Percentiles rank a stretch among this genome's conserved stretches.
phyloP scores from a whole-genome alignment of 2,797 vertebrate species.

The Poecilia gillii region DNA sequence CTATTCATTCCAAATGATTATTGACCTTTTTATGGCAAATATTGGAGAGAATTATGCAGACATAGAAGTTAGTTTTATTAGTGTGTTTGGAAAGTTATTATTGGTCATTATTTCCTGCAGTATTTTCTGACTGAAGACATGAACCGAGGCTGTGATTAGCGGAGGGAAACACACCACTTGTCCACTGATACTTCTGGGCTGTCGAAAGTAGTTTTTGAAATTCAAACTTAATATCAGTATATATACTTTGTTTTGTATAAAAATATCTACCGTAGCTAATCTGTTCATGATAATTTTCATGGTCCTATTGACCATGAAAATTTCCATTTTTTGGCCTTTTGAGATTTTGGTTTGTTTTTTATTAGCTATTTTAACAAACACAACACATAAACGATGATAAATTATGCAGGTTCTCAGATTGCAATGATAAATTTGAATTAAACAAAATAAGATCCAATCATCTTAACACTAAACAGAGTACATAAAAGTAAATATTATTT shows the following conservation, averaged over 20 bases:
- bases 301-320: background rate
- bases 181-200: slow-evolving; percentile 36
- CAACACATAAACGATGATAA: background rate
- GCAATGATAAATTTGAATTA: background rate
- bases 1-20: slow-evolving; percentile 53
- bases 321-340: background rate
- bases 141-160: slow-evolving; percentile 52
- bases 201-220: slow-evolving; percentile 40
- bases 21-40: slow-evolving; percentile 56
- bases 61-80: slow-evolving; percentile 45
- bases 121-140: slow-evolving; percentile 66
- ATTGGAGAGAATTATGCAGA: slow-evolving; percentile 59
- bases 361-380: background rate
- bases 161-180: slow-evolving; percentile 47
- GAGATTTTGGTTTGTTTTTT: background rate
- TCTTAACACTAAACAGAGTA: background rate
- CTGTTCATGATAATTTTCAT: background rate
- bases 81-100: slow-evolving; percentile 66
- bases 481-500: background rate
- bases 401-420: background rate
- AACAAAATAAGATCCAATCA: background rate
- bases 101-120: slow-evolving; percentile 61
- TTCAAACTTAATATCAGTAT: slow-evolving; percentile 26
- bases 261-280: background rate
- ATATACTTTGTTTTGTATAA: slow-evolving; percentile 58